Base-by-base conservation (phyloP, 2,888 invertebrate genomes). In the Cordilura impudica region DNA sequence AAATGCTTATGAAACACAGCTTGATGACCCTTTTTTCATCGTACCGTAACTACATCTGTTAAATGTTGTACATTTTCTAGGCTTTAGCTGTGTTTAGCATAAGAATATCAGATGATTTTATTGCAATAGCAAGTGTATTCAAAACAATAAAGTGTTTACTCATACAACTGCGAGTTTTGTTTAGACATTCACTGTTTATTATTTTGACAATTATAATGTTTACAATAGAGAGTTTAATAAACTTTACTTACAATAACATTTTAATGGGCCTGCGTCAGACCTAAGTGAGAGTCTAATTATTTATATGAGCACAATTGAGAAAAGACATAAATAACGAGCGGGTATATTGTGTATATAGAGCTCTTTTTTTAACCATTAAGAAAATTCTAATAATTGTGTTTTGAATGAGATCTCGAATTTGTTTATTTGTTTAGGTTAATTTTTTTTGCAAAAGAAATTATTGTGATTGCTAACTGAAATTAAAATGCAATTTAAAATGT, bases 221-320 rank as follows among this genome's bases (percentile, higher is more conserved):
- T 79, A 79, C 61, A 58, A 45, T 56, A 63, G 79, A 79, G 75
- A 75, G 75, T 79, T 72, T 75, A 75, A 71, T 75, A 71, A 79
- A 75, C 79, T 79, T 79, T 61, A 67, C 49, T 63, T 45, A 72
- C 56, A 58, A 45, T 70, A 74, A 75, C 61, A 31, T 53, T 23
- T 53, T 47, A 63, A 45, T 56, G 63, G 79, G 63, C 79, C 51
- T 79, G 79, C 75, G 79, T 75, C 21, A 43, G 19, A 75, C 45
- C 51, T 14, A 56, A 51, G 26, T 65, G 56, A 75, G 79, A 79
- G 63, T 51, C 31, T 35, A 8, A 23, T 16, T 61, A 18, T 60
- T 39, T n/a, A n/a, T n/a, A n/a, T 39, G 12, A 61, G 47, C 16
- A 61, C 31, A 18, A 61, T 43, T 16, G 16, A 65, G 63, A 35